phyloP scores from a whole-genome alignment of 2,888 invertebrate species.

The Hirtodrosophila histrioides region DNA sequence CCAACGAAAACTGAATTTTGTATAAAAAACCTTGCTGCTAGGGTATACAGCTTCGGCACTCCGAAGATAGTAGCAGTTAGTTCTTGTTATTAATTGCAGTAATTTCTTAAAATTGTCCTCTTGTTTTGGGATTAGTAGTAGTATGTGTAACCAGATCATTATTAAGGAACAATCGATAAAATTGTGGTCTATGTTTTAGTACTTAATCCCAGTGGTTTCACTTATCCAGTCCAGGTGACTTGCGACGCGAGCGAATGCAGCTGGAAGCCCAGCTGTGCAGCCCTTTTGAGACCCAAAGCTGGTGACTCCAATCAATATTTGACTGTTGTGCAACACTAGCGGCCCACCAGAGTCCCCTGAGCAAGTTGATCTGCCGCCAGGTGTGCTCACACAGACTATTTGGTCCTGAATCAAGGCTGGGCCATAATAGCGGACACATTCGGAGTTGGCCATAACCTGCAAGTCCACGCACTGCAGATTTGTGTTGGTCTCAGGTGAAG shows the following conservation, averaged over 20 bases:
- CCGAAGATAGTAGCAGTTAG: too few species aligned
- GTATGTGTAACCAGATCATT: too few species aligned
- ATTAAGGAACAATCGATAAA: too few species aligned
- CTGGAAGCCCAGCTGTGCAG: slow-evolving; percentile 34
- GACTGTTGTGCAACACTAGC: slow-evolving; percentile 12
- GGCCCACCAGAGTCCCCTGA: slow-evolving; percentile 42
- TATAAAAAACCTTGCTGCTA: too few species aligned
- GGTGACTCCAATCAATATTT: slow-evolving; percentile 32
- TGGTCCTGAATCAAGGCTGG: slow-evolving; percentile 36
- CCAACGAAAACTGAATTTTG: too few species aligned
- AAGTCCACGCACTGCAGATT: slow-evolving; percentile 54
- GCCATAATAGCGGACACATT: slow-evolving; percentile 81
- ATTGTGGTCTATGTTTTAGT: slow-evolving; percentile 2
- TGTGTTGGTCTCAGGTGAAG: slow-evolving; percentile 62
- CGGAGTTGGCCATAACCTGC: slow-evolving; percentile 65
- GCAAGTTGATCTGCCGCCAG: slow-evolving; percentile 33
- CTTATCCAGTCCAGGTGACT: slow-evolving; percentile 41
- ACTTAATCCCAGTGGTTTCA: slow-evolving; percentile 25
- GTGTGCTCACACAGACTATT: slow-evolving; percentile 38
- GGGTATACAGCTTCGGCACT: too few species aligned
- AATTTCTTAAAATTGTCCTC: too few species aligned
- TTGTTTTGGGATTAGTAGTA: too few species aligned
- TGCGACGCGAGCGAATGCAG: slow-evolving; percentile 44
- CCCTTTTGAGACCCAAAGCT: slow-evolving; percentile 21
- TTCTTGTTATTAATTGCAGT: too few species aligned